Evolutionary conservation across 1,140 invertebrate species (phyloP).

Genomic region (Telenomus remus): DNA sequence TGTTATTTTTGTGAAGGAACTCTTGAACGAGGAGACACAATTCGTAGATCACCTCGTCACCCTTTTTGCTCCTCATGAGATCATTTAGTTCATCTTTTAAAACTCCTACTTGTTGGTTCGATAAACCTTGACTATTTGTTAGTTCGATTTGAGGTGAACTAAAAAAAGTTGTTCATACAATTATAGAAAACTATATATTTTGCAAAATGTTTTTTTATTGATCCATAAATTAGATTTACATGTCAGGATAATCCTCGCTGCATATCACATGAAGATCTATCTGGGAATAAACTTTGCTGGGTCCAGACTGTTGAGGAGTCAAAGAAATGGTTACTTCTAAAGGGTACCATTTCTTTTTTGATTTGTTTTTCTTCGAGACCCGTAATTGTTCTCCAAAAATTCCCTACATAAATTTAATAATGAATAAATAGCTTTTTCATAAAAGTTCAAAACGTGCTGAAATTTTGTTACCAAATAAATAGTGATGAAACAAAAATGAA

Average conservation of each 20-base stretch:
- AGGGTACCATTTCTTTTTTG: constrained; percentile 78
- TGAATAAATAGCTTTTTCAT: too few species aligned
- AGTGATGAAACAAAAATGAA: too few species aligned
- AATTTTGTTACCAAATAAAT: too few species aligned
- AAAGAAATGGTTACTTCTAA: constrained; percentile 81
- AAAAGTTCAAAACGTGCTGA: too few species aligned
- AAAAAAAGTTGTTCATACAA: too few species aligned
- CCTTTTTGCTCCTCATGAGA: constrained; percentile 77
- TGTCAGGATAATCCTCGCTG: constrained; percentile 75
- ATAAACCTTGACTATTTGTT: constrained; percentile 82
- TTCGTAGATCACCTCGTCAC: constrained; percentile 87
- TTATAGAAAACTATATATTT: too few species aligned
- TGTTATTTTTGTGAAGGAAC: constrained; percentile 84
- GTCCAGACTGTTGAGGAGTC: constrained; percentile 79
- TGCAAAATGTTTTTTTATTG: too few species aligned
- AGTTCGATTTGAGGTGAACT: constrained; percentile 79
- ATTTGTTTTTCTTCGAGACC: constrained; percentile 75
- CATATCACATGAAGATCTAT: constrained; percentile 81
- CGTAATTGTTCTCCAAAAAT: constrained; percentile 80
- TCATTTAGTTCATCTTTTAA: constrained; percentile 78
- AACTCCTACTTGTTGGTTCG: constrained; percentile 77
- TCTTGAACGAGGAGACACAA: constrained; percentile 81
- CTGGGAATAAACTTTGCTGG: constrained; percentile 76
- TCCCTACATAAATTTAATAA: constrained; percentile 66
- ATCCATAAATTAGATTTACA: constrained; percentile 77